These are phyloP conservation scores for Acromyrmex heyeri DNA, from an alignment of 1,140 invertebrate species.

Conservation along the genomic window DNA sequence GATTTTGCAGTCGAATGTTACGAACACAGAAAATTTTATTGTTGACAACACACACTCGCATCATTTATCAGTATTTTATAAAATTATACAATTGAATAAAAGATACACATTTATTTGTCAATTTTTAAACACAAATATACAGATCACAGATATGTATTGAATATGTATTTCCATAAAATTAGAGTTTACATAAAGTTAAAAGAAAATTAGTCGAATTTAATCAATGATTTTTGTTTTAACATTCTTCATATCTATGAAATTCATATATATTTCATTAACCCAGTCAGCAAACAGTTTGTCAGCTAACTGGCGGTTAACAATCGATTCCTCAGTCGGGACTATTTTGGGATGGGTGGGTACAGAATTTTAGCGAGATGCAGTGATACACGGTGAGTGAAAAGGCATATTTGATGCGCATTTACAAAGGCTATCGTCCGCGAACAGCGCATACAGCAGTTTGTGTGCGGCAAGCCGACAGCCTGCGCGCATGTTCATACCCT, in stretches of 20 bases:
- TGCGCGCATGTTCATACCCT: neutral
- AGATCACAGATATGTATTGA: neutral
- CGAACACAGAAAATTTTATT: neutral
- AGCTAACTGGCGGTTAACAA: constrained; percentile 53
- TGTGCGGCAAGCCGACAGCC: constrained; percentile 29
- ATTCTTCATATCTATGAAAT: neutral
- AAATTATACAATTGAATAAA: too few species aligned
- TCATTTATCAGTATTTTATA: too few species aligned
- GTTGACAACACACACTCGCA: too few species aligned
- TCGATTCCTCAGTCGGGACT: constrained; percentile 30
- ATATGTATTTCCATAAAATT: neutral
- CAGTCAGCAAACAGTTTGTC: constrained; percentile 57
- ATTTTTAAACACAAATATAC: neutral
- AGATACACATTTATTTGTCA: too few species aligned
- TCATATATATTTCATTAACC: constrained; percentile 60
- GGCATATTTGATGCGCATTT: constrained; percentile 78
- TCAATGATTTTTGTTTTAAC: neutral
- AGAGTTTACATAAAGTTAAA: neutral
- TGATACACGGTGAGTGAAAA: constrained; percentile 44
- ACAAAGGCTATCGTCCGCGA: constrained; percentile 54
- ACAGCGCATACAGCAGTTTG: constrained; percentile 6
- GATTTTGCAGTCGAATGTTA: neutral
- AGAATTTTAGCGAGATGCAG: neutral
- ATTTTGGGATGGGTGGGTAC: neutral
- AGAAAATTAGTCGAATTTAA: constrained; percentile 32